These are phyloP conservation scores for Rhimphoctona megacephalus DNA, from an alignment of 2,888 invertebrate genomes.

Conservation along the genomic window DNA sequence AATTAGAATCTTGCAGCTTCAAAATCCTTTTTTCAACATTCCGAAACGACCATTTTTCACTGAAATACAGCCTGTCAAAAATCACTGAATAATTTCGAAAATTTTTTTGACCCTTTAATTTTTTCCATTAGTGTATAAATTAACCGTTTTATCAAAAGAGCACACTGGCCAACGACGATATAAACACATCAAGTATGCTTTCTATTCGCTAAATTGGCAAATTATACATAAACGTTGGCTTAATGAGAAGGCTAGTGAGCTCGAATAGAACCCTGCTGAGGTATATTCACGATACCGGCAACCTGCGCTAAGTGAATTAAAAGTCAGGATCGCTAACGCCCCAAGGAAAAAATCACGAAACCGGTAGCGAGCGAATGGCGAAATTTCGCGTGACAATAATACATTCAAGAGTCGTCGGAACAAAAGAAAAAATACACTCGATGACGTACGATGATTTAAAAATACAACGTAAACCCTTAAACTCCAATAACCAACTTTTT, in stretches of 20 bases:
- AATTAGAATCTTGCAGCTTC: no score
- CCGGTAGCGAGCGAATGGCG: background rate
- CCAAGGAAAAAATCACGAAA: slow-evolving; percentile 32
- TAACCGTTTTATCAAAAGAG: slow-evolving; percentile 10
- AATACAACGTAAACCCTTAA: no score
- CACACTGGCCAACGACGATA: slow-evolving; percentile 51
- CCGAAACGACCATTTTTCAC: no score
- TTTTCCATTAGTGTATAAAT: no score
- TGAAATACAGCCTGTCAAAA: no score
- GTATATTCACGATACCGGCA: slow-evolving; percentile 43
- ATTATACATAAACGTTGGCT: slow-evolving; percentile 75
- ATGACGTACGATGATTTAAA: no score
- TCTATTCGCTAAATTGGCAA: slow-evolving; percentile 73
- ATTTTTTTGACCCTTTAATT: no score
- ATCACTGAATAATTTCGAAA: no score
- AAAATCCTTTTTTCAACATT: no score
- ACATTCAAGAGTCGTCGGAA: background rate
- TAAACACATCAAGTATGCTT: slow-evolving; percentile 67
- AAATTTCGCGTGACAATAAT: background rate
- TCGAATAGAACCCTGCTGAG: slow-evolving; percentile 48
- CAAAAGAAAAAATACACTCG: background rate
- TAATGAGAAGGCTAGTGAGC: slow-evolving; percentile 70
- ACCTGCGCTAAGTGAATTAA: slow-evolving; percentile 73
- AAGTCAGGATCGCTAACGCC: slow-evolving; percentile 74
- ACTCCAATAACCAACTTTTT: no score